Conservation (phyloP, 2,888 invertebrate genomes). For the Eudemis profundana region DNA sequence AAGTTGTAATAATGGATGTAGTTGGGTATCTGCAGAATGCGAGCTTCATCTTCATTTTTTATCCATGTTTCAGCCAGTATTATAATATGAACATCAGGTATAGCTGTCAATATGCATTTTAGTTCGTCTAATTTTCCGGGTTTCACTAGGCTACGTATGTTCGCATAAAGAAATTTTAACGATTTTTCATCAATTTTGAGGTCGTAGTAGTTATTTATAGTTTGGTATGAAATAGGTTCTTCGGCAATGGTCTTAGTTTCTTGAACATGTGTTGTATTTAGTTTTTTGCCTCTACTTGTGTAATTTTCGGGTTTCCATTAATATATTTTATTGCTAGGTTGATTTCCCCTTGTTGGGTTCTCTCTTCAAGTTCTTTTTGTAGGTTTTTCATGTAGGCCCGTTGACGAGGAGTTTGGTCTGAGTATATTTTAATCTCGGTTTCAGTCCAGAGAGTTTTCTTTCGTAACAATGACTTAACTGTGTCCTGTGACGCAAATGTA, state of each 20-base stretch:
- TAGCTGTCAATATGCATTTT: background rate
- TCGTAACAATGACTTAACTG: background rate
- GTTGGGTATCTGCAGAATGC: background rate
- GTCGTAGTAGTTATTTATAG: background rate
- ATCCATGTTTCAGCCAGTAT: constrained; percentile 5
- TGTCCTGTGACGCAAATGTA: background rate
- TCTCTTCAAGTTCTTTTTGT: background rate
- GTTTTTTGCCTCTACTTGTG: background rate
- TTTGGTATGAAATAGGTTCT: background rate
- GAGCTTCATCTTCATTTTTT: constrained; percentile 4
- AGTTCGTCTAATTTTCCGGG: background rate
- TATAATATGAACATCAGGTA: background rate
- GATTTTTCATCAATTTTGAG: background rate
- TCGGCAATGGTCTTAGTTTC: background rate
- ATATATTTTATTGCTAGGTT: background rate
- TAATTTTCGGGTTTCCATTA: background rate
- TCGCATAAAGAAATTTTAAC: constrained; percentile 6
- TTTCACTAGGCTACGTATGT: too few relatives aligned
- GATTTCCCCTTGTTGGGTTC: background rate
- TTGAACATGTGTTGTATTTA: background rate
- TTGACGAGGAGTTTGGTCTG: background rate
- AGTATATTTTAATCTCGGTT: background rate
- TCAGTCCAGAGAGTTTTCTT: background rate
- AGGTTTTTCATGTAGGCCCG: too few relatives aligned
- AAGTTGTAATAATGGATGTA: background rate